Conservation (phyloP, 92 coral and sea anemone genomes). For the Heliopora coerulea region DNA sequence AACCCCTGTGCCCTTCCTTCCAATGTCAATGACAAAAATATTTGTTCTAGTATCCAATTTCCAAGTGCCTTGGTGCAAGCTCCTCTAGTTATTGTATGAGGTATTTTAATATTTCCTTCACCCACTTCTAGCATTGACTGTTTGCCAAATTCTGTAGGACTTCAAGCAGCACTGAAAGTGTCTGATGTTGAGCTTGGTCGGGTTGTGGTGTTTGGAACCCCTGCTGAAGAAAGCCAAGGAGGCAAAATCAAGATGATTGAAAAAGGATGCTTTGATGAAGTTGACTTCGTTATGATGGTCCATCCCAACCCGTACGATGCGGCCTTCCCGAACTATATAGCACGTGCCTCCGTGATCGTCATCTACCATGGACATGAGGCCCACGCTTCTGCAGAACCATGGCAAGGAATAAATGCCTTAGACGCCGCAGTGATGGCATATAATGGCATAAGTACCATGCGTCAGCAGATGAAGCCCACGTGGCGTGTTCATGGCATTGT, state of each 20-base stretch:
- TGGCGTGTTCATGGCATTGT: slow-evolving; percentile 82
- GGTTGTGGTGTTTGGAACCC: slow-evolving; percentile 81
- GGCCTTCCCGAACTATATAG: slow-evolving; percentile 45
- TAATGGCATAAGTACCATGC: slow-evolving; percentile 64
- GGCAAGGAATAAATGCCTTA: slow-evolving; percentile 91
- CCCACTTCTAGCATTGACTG: too few relatives aligned
- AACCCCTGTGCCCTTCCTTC: too few relatives aligned
- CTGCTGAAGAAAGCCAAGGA: slow-evolving; percentile 84
- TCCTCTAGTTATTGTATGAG: too few relatives aligned
- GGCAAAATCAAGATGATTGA: slow-evolving; percentile 74
- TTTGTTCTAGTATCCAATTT: too few relatives aligned
- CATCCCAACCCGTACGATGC: slow-evolving; percentile 70
- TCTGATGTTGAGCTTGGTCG: slow-evolving; percentile 53
- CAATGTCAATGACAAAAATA: too few relatives aligned
- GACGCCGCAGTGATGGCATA: slow-evolving; percentile 88
- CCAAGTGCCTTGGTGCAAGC: too few relatives aligned
- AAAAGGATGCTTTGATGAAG: slow-evolving; percentile 70
- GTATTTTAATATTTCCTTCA: too few relatives aligned
- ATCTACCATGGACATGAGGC: slow-evolving; percentile 74
- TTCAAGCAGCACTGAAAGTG: slow-evolving; percentile 70
- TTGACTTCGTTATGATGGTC: slow-evolving; percentile 90
- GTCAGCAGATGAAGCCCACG: slow-evolving; percentile 91
- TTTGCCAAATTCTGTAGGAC: too few relatives aligned
- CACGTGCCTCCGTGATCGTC: slow-evolving; percentile 46
- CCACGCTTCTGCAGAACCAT: slow-evolving; percentile 88